Conservation (phyloP, 2,113 vertebrate genomes). For the Ailuropoda melanoleuca region DNA sequence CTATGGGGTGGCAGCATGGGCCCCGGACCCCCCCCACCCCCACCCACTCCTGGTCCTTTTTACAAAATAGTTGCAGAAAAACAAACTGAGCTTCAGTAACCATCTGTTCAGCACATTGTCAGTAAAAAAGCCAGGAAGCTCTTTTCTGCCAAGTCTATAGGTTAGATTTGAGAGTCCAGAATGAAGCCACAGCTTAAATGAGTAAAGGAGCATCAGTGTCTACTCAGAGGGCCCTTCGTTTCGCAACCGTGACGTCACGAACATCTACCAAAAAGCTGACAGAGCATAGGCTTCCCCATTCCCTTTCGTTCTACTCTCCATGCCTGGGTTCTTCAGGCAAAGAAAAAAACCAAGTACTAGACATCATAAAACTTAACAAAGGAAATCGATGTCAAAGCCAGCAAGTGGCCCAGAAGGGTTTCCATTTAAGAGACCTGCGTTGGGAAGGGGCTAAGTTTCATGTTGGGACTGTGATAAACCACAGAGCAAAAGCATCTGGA, state of each 20-base stretch:
- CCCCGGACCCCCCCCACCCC: not conserved
- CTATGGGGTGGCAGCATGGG: not conserved
- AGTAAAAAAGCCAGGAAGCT: not conserved
- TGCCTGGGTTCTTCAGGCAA: not conserved
- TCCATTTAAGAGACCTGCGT: not conserved
- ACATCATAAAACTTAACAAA: not conserved
- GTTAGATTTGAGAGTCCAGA: not conserved
- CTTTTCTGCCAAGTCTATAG: not conserved
- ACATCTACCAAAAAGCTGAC: accelerated
- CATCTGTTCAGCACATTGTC: not conserved
- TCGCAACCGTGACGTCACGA: not conserved
- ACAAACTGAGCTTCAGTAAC: not conserved
- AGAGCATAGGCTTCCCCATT: accelerated
- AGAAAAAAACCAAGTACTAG: not conserved
- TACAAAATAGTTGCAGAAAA: not conserved
- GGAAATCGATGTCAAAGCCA: not conserved
- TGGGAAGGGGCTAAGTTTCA: not conserved
- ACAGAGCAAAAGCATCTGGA: not conserved
- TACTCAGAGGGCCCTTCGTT: not conserved
- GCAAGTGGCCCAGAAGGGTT: too few relatives aligned
- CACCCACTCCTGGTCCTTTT: not conserved
- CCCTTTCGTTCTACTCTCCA: not conserved
- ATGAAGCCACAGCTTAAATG: not conserved
- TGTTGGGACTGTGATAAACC: not conserved
- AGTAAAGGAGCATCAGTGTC: accelerated